These are phyloP conservation scores for Belonocnema kinseyi DNA, from an alignment of 1,140 invertebrate species.

Conservation along the genomic window DNA sequence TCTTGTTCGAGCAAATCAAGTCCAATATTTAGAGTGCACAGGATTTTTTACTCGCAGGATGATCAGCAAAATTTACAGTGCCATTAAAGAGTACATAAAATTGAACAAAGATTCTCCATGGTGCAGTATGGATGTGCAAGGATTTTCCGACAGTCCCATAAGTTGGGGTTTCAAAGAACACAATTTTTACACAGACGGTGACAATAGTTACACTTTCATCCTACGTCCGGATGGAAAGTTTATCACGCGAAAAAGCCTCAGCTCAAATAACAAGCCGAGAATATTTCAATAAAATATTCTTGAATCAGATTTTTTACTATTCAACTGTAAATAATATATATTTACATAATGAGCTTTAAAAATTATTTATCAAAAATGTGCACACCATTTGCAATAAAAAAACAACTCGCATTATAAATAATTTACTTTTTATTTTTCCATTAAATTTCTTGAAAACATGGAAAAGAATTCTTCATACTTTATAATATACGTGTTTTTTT, in stretches of 20 bases:
- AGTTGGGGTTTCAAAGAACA: constrained; percentile 73
- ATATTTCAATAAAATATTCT: constrained; percentile 33
- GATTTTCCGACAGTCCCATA: constrained; percentile 76
- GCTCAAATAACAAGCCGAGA: constrained; percentile 39
- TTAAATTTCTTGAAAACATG: too few relatives aligned
- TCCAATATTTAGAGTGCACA: constrained; percentile 71
- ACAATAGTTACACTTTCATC: constrained; percentile 75
- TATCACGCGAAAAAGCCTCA: constrained; percentile 14
- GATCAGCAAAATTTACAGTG: constrained; percentile 67
- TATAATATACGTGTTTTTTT: too few relatives aligned
- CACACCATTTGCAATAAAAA: too few relatives aligned
- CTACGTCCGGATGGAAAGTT: constrained; percentile 60
- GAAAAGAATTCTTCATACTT: too few relatives aligned
- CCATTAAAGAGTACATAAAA: constrained; percentile 61
- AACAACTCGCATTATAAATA: too few relatives aligned
- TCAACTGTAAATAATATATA: constrained; percentile 33
- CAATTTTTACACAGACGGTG: constrained; percentile 74
- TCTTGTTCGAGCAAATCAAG: constrained; percentile 59
- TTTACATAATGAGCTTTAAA: too few relatives aligned
- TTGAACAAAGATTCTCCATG: constrained; percentile 63
- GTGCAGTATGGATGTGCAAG: constrained; percentile 76
- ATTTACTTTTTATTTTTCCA: too few relatives aligned
- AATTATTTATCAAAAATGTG: too few relatives aligned
- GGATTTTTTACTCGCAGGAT: constrained; percentile 75
- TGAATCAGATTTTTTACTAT: constrained; percentile 15